Evolutionary conservation across 2,888 invertebrate species (phyloP), one percentile per base, ranked within the genome.

Genomic region (Julus scanicus): DNA sequence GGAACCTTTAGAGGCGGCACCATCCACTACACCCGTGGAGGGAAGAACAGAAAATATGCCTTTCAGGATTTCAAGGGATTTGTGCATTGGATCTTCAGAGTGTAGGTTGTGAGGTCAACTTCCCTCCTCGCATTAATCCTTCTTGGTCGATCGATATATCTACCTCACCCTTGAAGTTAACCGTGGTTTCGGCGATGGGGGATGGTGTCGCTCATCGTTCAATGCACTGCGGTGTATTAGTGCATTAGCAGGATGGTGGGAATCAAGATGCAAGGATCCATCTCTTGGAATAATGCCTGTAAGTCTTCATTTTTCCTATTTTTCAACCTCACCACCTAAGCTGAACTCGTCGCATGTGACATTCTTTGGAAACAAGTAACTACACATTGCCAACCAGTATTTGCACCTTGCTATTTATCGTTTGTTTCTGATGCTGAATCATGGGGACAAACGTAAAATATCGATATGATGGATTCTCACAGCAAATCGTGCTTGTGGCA

Each of bases 61-160:
- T 20, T 71, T 71, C 29, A 29, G 71, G 71, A 71, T 71, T 20
- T 29, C 71, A 9, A 71, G 71, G 71, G 71, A 71, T 71, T 71
- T 29, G 29, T 71, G 71, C 71, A 9, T 71, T 1, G 71, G 71
- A 71, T 71, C 71, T 71, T 71, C 71, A 6, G 8, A 71, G 71
- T 71, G 71, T 20, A 71, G 71, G 71, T 71, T 71, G 71, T 71
- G 71, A 71, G 71, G 71, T 71, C 71, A 71, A 71, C 71, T 71
- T 71, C 71, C 71, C 29, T 71, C 29, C 71, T 71, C 29, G 71
- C 71, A 71, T 29, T 71, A 71, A 71, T 71, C 71, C 71, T 71
- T 71, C 71, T 71, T 71, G 71, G 71, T 9, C 71, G 71, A 71
- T 71, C 71, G 71, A 71, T 71, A 29, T 29, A 71, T 71, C 71